These are phyloP conservation scores for Lordiphosa fenestrarum DNA, from an alignment of 2,888 invertebrate genomes.

Conservation along the genomic window DNA sequence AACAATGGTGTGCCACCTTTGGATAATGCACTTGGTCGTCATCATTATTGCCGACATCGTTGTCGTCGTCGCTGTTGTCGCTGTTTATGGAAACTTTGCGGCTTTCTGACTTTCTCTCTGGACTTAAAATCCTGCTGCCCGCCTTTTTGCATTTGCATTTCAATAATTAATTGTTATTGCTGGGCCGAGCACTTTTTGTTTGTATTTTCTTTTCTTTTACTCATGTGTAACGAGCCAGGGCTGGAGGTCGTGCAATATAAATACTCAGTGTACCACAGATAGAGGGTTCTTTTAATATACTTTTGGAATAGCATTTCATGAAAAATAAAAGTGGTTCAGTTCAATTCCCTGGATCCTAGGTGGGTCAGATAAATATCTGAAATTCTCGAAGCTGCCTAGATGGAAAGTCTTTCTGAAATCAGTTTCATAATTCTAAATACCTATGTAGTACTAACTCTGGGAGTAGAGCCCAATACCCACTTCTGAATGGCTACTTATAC, in stretches of 20 bases:
- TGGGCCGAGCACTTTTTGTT: slow-evolving; percentile 42
- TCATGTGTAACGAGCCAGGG: slow-evolving; percentile 10
- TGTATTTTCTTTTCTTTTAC: slow-evolving; percentile 20
- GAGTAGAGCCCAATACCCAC: too few relatives aligned
- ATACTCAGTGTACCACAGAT: too few relatives aligned
- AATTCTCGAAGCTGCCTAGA: too few relatives aligned
- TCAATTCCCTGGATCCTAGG: too few relatives aligned
- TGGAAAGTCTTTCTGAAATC: too few relatives aligned
- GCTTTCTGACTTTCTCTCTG: slow-evolving; percentile 15
- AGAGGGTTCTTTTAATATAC: too few relatives aligned
- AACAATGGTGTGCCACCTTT: slow-evolving; percentile 20
- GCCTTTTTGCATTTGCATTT: slow-evolving; percentile 51
- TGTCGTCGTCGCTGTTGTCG: slow-evolving; percentile 5
- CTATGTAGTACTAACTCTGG: too few relatives aligned
- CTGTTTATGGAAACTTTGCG: slow-evolving; percentile 25
- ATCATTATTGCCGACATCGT: slow-evolving; percentile 4
- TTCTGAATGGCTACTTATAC: too few relatives aligned
- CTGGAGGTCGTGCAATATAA: too few relatives aligned
- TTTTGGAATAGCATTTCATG: accelerated
- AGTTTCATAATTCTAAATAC: too few relatives aligned
- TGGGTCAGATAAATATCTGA: too few relatives aligned
- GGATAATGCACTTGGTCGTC: slow-evolving; percentile 10
- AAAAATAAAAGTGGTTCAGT: too few relatives aligned
- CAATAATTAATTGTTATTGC: slow-evolving; percentile 65
- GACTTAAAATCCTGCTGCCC: slow-evolving; percentile 12